These are phyloP conservation scores for Leptodactylus fallax DNA, from an alignment of 2,797 vertebrate species.

Conservation along the genomic window DNA sequence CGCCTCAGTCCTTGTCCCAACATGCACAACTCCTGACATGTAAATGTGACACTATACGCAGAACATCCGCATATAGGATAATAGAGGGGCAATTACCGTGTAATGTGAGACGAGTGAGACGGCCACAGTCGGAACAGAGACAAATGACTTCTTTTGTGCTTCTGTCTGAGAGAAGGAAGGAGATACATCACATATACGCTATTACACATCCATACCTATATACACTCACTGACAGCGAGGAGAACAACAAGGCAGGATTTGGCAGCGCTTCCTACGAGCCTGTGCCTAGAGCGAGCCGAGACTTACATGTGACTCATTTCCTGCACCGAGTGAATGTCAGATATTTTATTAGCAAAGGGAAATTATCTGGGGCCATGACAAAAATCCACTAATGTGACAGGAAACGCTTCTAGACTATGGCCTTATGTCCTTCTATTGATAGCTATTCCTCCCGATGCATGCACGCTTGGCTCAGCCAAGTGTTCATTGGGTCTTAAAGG, in stretches of 20 bases:
- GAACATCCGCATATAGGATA: background rate
- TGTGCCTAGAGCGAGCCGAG: background rate
- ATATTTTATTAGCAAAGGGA: background rate
- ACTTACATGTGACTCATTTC: background rate
- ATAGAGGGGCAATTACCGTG: slow-evolving; percentile 29
- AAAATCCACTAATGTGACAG: background rate
- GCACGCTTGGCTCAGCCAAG: no score
- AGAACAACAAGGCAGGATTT: slow-evolving; percentile 2
- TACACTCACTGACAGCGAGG: background rate
- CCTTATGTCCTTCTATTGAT: no score
- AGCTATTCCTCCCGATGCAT: no score
- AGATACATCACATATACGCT: slow-evolving; percentile 1
- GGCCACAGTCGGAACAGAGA: slow-evolving; percentile 54
- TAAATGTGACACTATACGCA: background rate
- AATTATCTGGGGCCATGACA: background rate
- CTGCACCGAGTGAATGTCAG: background rate
- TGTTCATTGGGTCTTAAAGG: no score
- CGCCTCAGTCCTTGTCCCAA: background rate
- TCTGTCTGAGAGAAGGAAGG: slow-evolving; percentile 48
- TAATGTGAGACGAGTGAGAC: slow-evolving; percentile 50
- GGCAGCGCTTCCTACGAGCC: background rate
- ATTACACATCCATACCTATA: background rate
- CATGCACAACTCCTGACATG: background rate
- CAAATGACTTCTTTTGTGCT: slow-evolving; percentile 60
- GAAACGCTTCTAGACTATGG: no score